Percentiles rank a stretch among this genome's conserved stretches.
Conservation (phyloP, 92 coral and sea anemone genomes). For the Epizoanthus stellaris region DNA sequence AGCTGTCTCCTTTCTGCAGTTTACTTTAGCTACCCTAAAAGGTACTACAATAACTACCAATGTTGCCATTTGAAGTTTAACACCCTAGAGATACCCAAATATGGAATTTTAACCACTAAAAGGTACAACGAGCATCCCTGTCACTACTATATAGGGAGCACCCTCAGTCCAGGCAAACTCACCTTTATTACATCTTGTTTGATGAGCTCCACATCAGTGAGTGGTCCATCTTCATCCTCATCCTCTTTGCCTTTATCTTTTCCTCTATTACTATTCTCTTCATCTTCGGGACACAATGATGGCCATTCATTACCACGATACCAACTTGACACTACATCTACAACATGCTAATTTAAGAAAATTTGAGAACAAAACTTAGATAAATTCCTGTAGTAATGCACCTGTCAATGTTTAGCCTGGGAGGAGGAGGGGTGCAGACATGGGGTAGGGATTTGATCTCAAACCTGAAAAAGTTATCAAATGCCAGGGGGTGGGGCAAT, state of each 20-base stretch:
- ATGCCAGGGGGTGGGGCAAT: too few species aligned
- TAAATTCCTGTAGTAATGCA: background rate
- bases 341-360: constrained; percentile 53
- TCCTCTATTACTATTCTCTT: constrained; percentile 42
- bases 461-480: too few species aligned
- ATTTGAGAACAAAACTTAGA: background rate
- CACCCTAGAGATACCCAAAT: too few species aligned
- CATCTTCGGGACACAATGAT: constrained; percentile 64
- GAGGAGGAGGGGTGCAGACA: too few species aligned
- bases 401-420: too few species aligned
- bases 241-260: constrained; percentile 29
- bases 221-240: constrained; percentile 42
- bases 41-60: too few species aligned
- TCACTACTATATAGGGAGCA: background rate
- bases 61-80: too few species aligned
- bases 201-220: constrained; percentile 86
- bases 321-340: constrained; percentile 71
- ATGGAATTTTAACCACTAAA: background rate
- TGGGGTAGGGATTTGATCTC: too few species aligned
- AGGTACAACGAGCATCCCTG: background rate
- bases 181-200: constrained; percentile 89
- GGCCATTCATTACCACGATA: constrained; percentile 86
- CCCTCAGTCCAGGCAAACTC: background rate
- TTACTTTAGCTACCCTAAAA: too few species aligned
- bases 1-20: too few species aligned